Base-by-base conservation (phyloP, 2,113 vertebrate species). In the Dinomys branickii region DNA sequence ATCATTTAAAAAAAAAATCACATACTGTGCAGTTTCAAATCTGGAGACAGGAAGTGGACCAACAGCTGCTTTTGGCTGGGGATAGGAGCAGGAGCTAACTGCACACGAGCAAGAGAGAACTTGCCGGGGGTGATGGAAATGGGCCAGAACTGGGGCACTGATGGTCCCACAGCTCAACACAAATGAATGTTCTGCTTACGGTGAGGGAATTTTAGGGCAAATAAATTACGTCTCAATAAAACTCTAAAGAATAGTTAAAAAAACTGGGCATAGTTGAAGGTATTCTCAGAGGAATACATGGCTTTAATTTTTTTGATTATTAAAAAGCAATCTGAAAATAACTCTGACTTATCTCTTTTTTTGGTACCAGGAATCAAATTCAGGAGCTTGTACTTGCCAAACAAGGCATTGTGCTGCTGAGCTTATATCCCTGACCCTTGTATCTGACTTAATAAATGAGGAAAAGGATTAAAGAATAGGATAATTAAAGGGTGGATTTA, bases 241-340 rank as follows among this genome's bases (percentile, higher is more conserved):
- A 93, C 35, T 85, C n/a, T 73, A 41, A 65, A 19, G 50, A 28
- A 84, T 65, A 58, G 38, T 58, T 77, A 30, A 38, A n/a, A 78
- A 78, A 54, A 75, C 56, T 8, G 52, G 28, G 28, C 56, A 33
- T 20, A 82, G 73, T 33, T 93, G 14, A 89, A 56, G n/a, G 41
- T 61, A 77, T 77, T 58, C 63, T 88, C 65, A 63, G 54, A 95
- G 56, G n/a, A 86, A 81, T 5, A 69, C 8, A 61, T 11, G 28
- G 16, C 30, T 94, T 96, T 88, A 90, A 38, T 56, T 56, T 17
- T 17, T 59, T 84, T 93, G n/a, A 63, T 82, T 69, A 38, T 56
- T 91, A 71, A 93, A 84, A 80, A 90, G 59, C 30, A 77, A 83
- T 4, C 73, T 58, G 69, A 93, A 94, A 90, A 75, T 65, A 91